Conservation (phyloP, 2,797 vertebrate species). For the Pachyuromys duprasi region DNA sequence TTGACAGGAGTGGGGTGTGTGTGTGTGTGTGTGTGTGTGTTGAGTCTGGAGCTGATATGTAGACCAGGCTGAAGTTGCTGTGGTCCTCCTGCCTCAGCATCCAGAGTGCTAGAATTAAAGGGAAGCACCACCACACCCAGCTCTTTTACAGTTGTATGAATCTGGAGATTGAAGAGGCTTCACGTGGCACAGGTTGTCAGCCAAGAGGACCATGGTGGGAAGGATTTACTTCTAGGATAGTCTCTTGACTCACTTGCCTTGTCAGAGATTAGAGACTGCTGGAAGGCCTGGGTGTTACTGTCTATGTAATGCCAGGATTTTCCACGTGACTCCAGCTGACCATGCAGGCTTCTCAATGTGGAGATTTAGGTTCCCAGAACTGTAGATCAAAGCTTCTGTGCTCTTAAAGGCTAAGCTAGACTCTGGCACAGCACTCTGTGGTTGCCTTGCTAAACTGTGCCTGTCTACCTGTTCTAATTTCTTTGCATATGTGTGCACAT, state of each 20-base stretch:
- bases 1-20: neutral
- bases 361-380: neutral
- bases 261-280: neutral
- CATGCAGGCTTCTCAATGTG: neutral
- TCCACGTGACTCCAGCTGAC: neutral
- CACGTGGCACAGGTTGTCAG: neutral
- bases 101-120: neutral
- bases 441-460: neutral
- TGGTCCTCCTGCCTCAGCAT: neutral
- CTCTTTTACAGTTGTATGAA: slow-evolving; percentile 20
- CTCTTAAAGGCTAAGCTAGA: neutral
- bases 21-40: neutral
- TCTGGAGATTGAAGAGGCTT: neutral
- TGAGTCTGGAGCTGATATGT: neutral
- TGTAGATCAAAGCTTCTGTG: neutral
- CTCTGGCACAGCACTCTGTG: neutral
- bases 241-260: neutral
- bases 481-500: neutral
- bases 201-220: neutral
- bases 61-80: neutral
- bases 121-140: neutral
- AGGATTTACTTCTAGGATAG: neutral
- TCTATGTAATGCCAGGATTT: neutral
- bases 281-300: neutral
- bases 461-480: neutral